Conservation (phyloP, 2,888 invertebrate genomes). For the Rotaria magnacalcarata region DNA sequence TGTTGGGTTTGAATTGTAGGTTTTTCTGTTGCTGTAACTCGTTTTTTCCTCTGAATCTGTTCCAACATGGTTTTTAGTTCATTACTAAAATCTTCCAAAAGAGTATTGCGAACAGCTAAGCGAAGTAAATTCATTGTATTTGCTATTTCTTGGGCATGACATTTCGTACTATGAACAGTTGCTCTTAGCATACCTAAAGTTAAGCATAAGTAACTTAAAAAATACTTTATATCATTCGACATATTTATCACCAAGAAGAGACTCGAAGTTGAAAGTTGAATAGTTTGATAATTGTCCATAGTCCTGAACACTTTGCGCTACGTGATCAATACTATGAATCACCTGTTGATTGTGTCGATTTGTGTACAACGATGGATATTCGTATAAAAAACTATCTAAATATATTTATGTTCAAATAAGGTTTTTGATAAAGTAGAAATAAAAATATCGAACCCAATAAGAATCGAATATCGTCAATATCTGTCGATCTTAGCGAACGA, state of each 20-base stretch:
- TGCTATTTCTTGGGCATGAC: background rate
- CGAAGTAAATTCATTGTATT: background rate
- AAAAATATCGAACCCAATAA: background rate
- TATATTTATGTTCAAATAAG: too few species aligned
- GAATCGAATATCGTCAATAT: background rate
- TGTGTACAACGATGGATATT: background rate
- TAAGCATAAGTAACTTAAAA: background rate
- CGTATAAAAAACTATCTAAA: background rate
- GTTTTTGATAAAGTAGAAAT: too few species aligned
- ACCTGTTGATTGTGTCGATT: background rate
- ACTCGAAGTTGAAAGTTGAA: background rate
- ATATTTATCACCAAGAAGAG: background rate
- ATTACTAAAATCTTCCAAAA: too few species aligned
- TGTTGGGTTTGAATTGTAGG: too few species aligned
- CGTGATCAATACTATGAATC: background rate
- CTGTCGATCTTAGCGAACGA: background rate
- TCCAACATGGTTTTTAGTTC: too few species aligned
- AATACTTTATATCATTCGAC: background rate
- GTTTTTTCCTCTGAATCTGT: too few species aligned
- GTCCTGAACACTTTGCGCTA: background rate
- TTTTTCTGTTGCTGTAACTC: background rate
- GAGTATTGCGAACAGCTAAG: too few species aligned
- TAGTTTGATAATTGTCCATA: background rate
- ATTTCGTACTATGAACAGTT: background rate
- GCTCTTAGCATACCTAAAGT: background rate